Percentiles rank a stretch among this genome's conserved stretches.
These are phyloP conservation scores for Petrocephalus microphthalmus DNA, from an alignment of 2,113 vertebrate species.

Conservation along the genomic window DNA sequence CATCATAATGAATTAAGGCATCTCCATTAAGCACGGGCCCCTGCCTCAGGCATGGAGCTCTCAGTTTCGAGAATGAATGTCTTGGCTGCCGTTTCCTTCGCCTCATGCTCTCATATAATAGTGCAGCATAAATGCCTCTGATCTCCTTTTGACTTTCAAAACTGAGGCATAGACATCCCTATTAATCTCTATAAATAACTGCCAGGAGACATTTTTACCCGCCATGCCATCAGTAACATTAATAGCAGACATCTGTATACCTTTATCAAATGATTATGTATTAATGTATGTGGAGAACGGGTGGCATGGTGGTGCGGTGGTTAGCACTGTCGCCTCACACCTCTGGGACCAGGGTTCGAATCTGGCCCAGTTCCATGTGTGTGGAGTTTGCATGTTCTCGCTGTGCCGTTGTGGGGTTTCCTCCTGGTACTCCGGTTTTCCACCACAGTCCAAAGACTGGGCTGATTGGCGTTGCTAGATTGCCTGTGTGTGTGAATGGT, in stretches of 20 bases:
- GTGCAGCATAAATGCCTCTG: constrained; percentile 40
- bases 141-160: constrained; percentile 2
- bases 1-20: constrained; percentile 51
- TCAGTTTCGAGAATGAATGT: constrained; percentile 27
- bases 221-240: background rate
- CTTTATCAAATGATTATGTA: background rate
- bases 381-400: no score
- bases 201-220: background rate
- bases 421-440: no score
- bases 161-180: background rate
- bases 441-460: no score
- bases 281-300: no score
- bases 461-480: no score
- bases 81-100: constrained; percentile 42
- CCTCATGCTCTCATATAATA: constrained; percentile 41
- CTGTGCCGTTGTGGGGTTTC: no score
- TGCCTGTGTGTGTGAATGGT: no score
- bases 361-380: no score
- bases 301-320: no score
- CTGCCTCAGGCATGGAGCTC: background rate
- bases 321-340: no score
- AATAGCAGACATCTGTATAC: background rate
- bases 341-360: no score
- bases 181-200: background rate
- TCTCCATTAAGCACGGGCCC: constrained; percentile 44